Conservation (phyloP, 2,113 vertebrate species). For the Pogona vitticeps region DNA sequence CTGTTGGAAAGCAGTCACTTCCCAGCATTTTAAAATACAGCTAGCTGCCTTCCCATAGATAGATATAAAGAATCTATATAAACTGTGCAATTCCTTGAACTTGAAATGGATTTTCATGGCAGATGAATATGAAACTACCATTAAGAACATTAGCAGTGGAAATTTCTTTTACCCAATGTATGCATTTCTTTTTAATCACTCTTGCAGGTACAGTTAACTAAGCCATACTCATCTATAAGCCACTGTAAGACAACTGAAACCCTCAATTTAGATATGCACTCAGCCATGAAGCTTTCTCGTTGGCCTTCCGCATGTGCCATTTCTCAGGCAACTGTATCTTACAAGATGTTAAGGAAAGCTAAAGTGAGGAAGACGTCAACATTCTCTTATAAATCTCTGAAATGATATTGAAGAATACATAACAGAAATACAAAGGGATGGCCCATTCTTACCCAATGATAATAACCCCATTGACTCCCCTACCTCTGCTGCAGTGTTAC, state of each 20-base stretch:
- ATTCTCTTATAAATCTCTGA: background rate
- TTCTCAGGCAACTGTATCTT: background rate
- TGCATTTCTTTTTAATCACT: background rate
- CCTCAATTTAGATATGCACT: background rate
- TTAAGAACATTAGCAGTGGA: background rate
- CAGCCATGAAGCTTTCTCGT: background rate
- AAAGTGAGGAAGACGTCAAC: background rate
- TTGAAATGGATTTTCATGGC: constrained; percentile 24
- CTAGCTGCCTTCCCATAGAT: constrained; percentile 24
- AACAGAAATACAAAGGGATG: background rate
- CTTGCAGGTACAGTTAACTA: constrained; percentile 3
- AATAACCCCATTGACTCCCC: background rate
- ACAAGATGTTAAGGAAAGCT: background rate
- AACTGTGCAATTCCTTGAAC: background rate
- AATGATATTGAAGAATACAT: background rate
- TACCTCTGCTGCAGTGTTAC: background rate
- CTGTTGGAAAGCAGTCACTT: constrained; percentile 39
- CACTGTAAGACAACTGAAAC: background rate
- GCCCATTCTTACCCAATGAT: background rate
- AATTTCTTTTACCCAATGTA: background rate
- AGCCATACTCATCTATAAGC: background rate
- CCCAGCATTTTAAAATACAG: constrained; percentile 44
- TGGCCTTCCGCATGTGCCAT: background rate
- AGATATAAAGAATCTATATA: constrained; percentile 45
- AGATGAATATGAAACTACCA: constrained; percentile 16